These are phyloP conservation scores for Sus scrofa DNA, from an alignment of 2,113 vertebrate species.

Conservation along the genomic window T2T-Sscrofa CM000830.6:25478001-25478500, in stretches of 20 bases:
- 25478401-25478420: background rate
- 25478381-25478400: background rate
- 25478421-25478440: background rate
- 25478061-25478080: background rate
- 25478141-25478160: background rate
- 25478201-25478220: background rate
- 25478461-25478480: background rate
- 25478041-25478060: background rate
- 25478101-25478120: background rate
- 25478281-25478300: background rate
- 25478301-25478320: background rate
- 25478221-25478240: background rate
- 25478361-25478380: background rate
- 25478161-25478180: background rate
- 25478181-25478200: background rate
- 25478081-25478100: background rate
- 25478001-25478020: background rate
- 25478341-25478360: background rate
- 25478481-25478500: background rate
- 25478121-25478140: background rate
- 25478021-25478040: background rate
- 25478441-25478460: slow-evolving; percentile 35
- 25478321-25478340: background rate
- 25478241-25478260: background rate
- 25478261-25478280: background rate